phyloP scores from a whole-genome alignment of 2,888 invertebrate genomes.

The Oxycera nigricornis region DNA sequence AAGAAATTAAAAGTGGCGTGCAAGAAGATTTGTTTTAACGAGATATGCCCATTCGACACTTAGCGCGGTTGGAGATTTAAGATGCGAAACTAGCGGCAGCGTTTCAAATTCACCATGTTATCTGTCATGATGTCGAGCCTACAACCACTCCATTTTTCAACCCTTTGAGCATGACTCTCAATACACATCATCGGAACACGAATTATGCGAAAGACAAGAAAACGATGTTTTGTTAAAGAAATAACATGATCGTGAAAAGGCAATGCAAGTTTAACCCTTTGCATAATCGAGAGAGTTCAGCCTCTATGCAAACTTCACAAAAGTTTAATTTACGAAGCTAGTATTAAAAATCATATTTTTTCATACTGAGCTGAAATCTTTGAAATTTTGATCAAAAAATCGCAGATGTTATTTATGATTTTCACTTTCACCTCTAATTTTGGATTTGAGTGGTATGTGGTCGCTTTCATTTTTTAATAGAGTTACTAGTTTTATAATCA shows the following conservation, averaged over 20 bases:
- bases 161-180: neutral
- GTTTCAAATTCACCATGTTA: constrained; percentile 35
- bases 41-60: constrained; percentile 25
- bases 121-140: constrained; percentile 44
- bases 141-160: constrained; percentile 45
- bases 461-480: no score
- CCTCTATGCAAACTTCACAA: no score
- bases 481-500: no score
- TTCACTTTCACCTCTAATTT: no score
- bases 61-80: constrained; percentile 21
- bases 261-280: neutral
- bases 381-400: no score
- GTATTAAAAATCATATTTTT: no score
- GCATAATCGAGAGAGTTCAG: no score
- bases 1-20: constrained; percentile 37
- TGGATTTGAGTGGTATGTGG: no score
- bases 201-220: constrained; percentile 32
- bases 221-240: neutral
- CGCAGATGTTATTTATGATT: no score
- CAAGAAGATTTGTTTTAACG: constrained; percentile 16
- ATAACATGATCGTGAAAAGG: neutral
- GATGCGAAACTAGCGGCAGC: constrained; percentile 9
- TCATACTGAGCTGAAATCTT: no score
- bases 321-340: no score
- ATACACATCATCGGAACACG: constrained; percentile 24